Percentiles rank a stretch among this genome's conserved stretches.
Conservation (phyloP, 2,888 invertebrate genomes). For the Lasioglossum marginatum region DNA sequence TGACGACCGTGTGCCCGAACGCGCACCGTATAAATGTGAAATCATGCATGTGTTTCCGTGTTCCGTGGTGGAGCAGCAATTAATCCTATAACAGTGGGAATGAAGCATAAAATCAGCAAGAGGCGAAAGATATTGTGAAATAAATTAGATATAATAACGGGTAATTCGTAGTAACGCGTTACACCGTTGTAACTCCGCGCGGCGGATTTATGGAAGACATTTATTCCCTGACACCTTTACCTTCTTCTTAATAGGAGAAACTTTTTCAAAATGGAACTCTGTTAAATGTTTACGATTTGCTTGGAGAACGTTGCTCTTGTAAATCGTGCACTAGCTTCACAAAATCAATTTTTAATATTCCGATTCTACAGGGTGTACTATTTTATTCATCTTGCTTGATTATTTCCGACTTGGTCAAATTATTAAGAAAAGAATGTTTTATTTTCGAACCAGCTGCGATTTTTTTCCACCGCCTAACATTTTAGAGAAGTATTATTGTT, state of each 20-base stretch:
- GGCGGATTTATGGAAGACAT: conserved; percentile 58
- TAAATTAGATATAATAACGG: conserved; percentile 67
- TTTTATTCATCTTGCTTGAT: background rate
- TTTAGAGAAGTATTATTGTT: background rate
- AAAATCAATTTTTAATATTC: background rate
- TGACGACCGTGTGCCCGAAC: background rate
- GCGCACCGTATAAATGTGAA: conserved; percentile 27
- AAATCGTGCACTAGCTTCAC: background rate
- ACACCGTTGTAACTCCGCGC: conserved; percentile 32
- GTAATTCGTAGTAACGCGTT: conserved; percentile 40
- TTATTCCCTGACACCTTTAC: conserved; percentile 26
- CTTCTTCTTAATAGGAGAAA: background rate
- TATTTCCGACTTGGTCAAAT: no score
- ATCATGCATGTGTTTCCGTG: conserved; percentile 20
- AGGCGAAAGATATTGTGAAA: conserved; percentile 61
- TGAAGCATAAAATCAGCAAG: conserved; percentile 52
- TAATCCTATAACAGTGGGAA: conserved; percentile 57
- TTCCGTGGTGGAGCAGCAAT: conserved; percentile 51
- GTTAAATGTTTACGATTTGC: background rate
- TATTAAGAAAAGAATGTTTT: background rate
- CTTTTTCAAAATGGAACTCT: background rate
- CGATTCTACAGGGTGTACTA: background rate
- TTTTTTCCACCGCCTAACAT: background rate
- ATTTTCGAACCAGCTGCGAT: background rate
- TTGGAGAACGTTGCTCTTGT: background rate